Evolutionary conservation across 2,797 vertebrate genomes (phyloP).

Genomic region (Galagoides demidoff): DNA sequence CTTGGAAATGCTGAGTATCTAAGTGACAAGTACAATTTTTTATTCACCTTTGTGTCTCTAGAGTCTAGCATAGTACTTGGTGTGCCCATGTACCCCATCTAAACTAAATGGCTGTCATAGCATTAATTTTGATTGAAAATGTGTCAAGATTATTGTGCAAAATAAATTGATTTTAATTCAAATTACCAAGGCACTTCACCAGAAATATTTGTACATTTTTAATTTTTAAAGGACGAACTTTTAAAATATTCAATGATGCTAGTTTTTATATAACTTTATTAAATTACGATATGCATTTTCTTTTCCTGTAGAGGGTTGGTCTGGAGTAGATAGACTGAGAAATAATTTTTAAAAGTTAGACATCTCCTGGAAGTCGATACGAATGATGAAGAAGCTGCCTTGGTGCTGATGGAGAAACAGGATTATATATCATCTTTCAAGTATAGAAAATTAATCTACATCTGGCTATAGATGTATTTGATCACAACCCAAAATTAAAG

Average conservation of each 20-base stretch:
- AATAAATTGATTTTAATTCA: slow-evolving; percentile 12
- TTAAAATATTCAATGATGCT: neutral
- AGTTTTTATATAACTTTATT: neutral
- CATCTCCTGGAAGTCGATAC: slow-evolving; percentile 60
- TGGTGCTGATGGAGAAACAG: slow-evolving; percentile 58
- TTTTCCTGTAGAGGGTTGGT: slow-evolving; percentile 55
- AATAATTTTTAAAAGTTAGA: slow-evolving; percentile 69
- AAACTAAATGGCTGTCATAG: neutral
- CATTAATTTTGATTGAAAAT: slow-evolving; percentile 23
- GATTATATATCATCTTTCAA: slow-evolving; percentile 69
- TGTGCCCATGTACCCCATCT: neutral
- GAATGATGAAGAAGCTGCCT: slow-evolving; percentile 68
- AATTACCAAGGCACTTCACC: neutral
- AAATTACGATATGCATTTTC: slow-evolving; percentile 7
- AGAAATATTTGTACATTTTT: slow-evolving; percentile 31
- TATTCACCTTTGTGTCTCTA: neutral
- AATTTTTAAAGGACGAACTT: neutral
- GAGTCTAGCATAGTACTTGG: neutral
- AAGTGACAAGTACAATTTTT: neutral
- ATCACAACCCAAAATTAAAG: slow-evolving; percentile 62
- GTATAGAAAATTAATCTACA: slow-evolving; percentile 70
- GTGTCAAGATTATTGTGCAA: neutral
- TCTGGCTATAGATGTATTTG: slow-evolving; percentile 41
- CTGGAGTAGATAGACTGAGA: neutral
- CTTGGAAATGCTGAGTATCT: neutral